Conservation (phyloP, 1,140 invertebrate species). For the Microplitis mediator region DNA sequence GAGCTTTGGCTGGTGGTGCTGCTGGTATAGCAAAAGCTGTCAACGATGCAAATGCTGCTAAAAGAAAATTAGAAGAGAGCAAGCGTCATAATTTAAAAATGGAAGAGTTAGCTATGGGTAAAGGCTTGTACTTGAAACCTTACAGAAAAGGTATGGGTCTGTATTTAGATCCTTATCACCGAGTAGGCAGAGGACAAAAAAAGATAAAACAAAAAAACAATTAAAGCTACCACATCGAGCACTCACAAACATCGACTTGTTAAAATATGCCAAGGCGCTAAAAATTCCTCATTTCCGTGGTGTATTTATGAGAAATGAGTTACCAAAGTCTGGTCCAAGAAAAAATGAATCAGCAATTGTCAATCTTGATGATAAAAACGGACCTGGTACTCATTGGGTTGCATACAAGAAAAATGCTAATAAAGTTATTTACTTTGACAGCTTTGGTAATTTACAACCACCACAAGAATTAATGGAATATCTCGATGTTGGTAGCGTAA, state of each 20-base stretch:
- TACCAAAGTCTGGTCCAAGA: too few species aligned
- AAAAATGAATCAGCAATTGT: too few species aligned
- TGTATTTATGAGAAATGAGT: too few species aligned
- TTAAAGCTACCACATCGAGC: neutral
- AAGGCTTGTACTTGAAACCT: constrained; percentile 42
- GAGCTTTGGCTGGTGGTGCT: constrained; percentile 31
- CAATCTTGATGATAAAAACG: too few species aligned
- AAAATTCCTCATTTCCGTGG: too few species aligned
- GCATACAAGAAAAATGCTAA: neutral
- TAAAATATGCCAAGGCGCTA: too few species aligned
- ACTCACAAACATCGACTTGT: too few species aligned
- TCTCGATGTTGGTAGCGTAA: neutral
- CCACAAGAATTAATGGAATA: constrained; percentile 19
- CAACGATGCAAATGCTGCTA: constrained; percentile 34
- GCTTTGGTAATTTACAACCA: constrained; percentile 44
- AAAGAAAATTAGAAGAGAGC: too few species aligned
- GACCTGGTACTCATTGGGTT: too few species aligned
- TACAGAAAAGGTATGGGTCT: constrained; percentile 42
- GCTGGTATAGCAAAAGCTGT: constrained; percentile 32
- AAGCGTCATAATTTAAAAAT: neutral
- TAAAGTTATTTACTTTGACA: constrained; percentile 1
- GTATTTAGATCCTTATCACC: neutral
- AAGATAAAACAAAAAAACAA: constrained; percentile 10
- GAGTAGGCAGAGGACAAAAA: too few species aligned
- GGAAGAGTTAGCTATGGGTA: constrained; percentile 45